A percentile compares a stretch with the other conserved stretches of the same genome.
Evolutionary conservation across 2,797 vertebrate genomes (phyloP).

Genomic region (Gymnopithys bicolor): DNA sequence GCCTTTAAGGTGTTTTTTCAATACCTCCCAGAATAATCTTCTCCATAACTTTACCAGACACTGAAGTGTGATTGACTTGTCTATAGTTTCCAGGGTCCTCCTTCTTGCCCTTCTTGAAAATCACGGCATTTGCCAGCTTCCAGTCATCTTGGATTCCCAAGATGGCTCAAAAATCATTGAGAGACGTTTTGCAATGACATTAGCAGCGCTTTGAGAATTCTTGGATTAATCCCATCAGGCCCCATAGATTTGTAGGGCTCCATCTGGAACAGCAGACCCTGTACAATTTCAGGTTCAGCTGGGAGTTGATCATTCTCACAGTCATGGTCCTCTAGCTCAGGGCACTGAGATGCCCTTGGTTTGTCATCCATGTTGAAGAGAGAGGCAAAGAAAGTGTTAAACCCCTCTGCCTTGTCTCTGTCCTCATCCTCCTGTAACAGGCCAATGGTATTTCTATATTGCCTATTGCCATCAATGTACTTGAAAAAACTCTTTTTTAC

Average conservation of each 20-base stretch:
- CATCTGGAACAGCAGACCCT: not conserved
- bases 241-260: not conserved
- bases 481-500: not conserved
- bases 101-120: not conserved
- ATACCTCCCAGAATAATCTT: not conserved
- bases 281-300: not conserved
- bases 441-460: not conserved
- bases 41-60: not conserved
- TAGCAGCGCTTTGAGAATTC: not conserved
- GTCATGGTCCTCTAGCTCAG: not conserved
- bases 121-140: not conserved
- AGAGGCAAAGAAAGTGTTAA: not conserved
- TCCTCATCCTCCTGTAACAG: not conserved
- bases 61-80: not conserved
- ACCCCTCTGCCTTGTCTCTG: not conserved
- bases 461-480: not conserved
- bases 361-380: not conserved
- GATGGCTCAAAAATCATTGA: not conserved
- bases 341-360: not conserved
- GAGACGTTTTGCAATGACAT: not conserved
- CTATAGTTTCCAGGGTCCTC: not conserved
- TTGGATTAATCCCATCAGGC: not conserved
- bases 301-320: not conserved
- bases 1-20: not conserved
- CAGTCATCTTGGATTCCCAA: not conserved